Percentiles rank a stretch among this genome's conserved stretches.
phyloP scores from a whole-genome alignment of 2,888 invertebrate species.

The Campoplex capitator region DNA sequence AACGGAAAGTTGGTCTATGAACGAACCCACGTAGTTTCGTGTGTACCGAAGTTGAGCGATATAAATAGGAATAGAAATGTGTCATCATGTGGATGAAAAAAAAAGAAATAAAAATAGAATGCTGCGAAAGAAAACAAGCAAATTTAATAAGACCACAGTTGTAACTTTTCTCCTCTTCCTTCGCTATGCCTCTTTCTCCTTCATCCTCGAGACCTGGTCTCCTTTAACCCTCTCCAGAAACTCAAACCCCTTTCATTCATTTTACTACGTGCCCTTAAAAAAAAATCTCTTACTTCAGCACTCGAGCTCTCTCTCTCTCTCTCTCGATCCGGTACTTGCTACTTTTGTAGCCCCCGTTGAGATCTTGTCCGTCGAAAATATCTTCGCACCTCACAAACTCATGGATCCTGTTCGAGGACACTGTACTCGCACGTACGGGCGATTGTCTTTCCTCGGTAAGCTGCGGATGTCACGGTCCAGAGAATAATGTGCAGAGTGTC shows the following conservation, averaged over 20 bases:
- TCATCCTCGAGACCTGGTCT: slow-evolving; percentile 17
- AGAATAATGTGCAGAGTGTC: slow-evolving; percentile 23
- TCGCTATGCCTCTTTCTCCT: background rate
- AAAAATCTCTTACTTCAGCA: slow-evolving; percentile 6
- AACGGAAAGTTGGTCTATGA: background rate
- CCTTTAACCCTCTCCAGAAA: slow-evolving; percentile 10
- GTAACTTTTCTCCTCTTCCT: background rate
- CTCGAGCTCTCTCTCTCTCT: background rate
- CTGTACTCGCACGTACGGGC: background rate
- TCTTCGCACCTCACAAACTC: slow-evolving; percentile 61
- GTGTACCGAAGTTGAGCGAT: background rate
- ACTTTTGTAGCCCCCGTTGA: slow-evolving; percentile 45
- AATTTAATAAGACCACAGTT: slow-evolving; percentile 1
- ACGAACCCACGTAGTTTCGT: background rate
- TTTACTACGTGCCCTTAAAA: slow-evolving; percentile 1
- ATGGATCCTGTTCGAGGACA: slow-evolving; percentile 52
- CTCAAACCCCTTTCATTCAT: slow-evolving; percentile 36
- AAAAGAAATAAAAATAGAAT: background rate
- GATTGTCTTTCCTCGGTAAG: slow-evolving; percentile 37
- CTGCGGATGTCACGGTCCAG: slow-evolving; percentile 11
- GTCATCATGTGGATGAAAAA: background rate
- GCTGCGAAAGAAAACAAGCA: background rate
- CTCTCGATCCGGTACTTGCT: slow-evolving; percentile 48
- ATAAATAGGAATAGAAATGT: background rate
- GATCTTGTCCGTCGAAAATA: slow-evolving; percentile 33